Evolutionary conservation across 1,140 invertebrate genomes (phyloP).

Genomic region (Drosophila littoralis): DNA sequence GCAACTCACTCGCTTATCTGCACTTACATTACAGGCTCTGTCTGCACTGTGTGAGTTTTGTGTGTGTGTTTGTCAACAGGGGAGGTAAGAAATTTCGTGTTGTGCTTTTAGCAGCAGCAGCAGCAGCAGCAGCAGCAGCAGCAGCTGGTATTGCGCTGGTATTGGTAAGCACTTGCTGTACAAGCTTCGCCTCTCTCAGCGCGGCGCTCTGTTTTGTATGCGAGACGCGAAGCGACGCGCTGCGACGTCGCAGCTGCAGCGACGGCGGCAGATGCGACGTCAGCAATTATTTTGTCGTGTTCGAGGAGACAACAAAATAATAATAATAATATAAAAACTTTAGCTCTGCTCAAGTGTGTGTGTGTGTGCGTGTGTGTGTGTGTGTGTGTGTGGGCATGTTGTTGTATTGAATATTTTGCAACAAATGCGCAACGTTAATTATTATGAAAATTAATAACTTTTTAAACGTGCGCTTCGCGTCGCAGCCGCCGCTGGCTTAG

Average conservation of each 20-base stretch:
- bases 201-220: constrained; percentile 39
- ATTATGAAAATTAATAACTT: constrained; percentile 56
- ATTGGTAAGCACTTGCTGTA: constrained; percentile 37
- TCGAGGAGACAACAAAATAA: constrained; percentile 61
- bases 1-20: constrained; percentile 37
- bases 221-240: constrained; percentile 26
- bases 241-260: constrained; percentile 34
- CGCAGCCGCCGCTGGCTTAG: constrained; percentile 11
- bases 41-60: neutral
- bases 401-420: constrained; percentile 35
- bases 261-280: constrained; percentile 73
- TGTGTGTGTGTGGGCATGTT: constrained; percentile 5
- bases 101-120: constrained; percentile 32
- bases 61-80: neutral
- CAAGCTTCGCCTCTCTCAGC: neutral
- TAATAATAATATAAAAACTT: constrained; percentile 34
- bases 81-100: constrained; percentile 31
- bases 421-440: constrained; percentile 37
- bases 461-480: constrained; percentile 33
- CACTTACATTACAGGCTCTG: constrained; percentile 19
- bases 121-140: neutral
- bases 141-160: constrained; percentile 4
- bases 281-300: constrained; percentile 66
- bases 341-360: neutral
- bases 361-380: neutral